These are phyloP conservation scores for Podarcis raffonei DNA, from an alignment of 2,113 vertebrate genomes.

Conservation along the genomic window DNA sequence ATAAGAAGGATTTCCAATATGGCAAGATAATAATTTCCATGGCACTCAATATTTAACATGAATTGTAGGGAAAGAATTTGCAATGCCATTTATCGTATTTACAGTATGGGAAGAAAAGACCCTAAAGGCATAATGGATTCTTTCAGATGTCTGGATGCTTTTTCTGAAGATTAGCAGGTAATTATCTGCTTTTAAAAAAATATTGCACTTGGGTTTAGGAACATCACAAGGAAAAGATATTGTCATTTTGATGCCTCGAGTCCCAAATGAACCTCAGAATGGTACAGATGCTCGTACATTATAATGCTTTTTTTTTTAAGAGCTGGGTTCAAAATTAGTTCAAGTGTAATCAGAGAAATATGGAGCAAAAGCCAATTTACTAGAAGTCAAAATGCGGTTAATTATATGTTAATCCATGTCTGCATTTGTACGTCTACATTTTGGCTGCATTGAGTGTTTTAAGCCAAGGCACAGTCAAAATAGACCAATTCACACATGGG, in stretches of 20 bases:
- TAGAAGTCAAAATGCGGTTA: neutral
- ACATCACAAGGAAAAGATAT: neutral
- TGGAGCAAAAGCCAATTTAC: neutral
- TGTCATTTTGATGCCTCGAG: neutral
- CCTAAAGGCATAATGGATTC: neutral
- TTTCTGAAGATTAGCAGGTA: constrained; percentile 6
- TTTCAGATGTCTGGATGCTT: constrained; percentile 15
- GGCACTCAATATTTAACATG: fast-evolving
- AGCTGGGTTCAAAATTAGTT: neutral
- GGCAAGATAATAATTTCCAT: constrained; percentile 11
- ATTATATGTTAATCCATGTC: neutral
- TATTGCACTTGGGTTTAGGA: constrained; percentile 8
- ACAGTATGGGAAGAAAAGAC: neutral
- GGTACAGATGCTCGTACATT: neutral
- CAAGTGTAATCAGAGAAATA: neutral
- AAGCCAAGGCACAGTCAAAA: neutral
- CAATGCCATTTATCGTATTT: constrained; percentile 28
- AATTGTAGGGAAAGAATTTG: constrained; percentile 6
- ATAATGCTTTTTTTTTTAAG: neutral
- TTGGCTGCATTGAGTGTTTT: neutral
- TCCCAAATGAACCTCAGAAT: neutral
- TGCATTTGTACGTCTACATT: neutral
- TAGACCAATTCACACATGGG: neutral
- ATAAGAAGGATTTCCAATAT: neutral
- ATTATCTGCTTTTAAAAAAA: neutral